Base-by-base conservation (phyloP, 2,797 vertebrate species). In the Sebastes kiyomatsui region DNA sequence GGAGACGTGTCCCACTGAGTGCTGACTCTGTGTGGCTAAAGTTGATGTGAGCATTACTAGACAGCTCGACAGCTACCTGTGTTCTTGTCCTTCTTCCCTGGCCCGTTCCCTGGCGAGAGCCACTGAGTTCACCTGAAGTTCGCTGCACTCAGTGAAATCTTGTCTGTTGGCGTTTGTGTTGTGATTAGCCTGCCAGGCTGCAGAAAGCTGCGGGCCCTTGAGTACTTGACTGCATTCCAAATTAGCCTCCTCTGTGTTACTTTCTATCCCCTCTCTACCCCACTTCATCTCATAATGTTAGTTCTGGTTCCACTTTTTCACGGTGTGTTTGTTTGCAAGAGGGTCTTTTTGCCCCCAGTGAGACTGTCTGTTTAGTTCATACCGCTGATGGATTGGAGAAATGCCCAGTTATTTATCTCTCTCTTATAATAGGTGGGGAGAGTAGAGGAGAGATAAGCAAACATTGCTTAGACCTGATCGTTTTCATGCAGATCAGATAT, bases 161-260 rank as follows among this genome's bases (percentile, higher is more conserved):
- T 73, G 77, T 78, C 70, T 69, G 78, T 65, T 87, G 82, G 82
- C 46, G 25, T 81, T 67, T 80, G 69, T 20, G 70, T 73, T 86
- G 78, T 5, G 38, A 84, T 91, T 79, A 86, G 61, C 76, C 75
- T 75, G 85, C 82, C 79, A 83, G 75, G 72, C 86, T 77, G 72
- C 80, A 81, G 72, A 88, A 83, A 85, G 68, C 81, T 64, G 10
- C 42, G 27, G 77, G 76, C 69, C 67, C 76, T 74, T 72, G 70
- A 88, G 83, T 82, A 79, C 83, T 88, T 83, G 80, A 83, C 61
- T 90, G 84, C 75, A 85, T 88, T 90, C 80, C 83, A 84, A 86
- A 89, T 87, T 59, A 89, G 54, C 49, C 30, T 74, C 52, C 61
- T 38, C 69, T 72, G 30, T 56, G 62, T 71, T 83, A 69, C 72